Evolutionary conservation across 2,113 vertebrate genomes (phyloP), one percentile per base, ranked within the genome.

Genomic region (Phaethornis superciliosus): DNA sequence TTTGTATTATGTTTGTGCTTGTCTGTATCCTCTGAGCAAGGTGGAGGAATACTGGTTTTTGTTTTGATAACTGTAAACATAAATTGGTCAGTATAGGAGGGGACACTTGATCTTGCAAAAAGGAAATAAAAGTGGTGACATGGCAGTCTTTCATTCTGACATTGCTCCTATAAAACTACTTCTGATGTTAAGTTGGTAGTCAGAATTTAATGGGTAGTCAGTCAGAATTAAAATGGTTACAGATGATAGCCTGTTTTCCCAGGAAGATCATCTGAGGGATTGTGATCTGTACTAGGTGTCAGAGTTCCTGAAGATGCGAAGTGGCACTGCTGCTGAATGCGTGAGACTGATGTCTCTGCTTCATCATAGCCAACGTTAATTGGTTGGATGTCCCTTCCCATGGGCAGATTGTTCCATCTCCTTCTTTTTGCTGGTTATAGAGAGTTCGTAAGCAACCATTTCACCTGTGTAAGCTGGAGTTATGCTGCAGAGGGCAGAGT

Each of bases 361-460:
- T 63, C n/a, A 7, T 37, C 5, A 2, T 52, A 32, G 22, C 59
- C 8, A 4, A 0, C 22, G 12, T 42, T 40, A 26, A 12, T 3
- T 35, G 28, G 9, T 27, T 30, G 6, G 26, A 4, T 8, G 11
- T 56, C n/a, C 21, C 55, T 9, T 65, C 27, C 44, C 8, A 5
- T 3, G 44, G 62, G 27, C 33, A n/a, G 46, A 27, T 35, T 37
- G 32, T 82, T 70, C 30, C 37, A 49, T 23, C 62, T 62, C 26
- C 52, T 44, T 22, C 22, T 56, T 33, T 49, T 75, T 63, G 32
- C 62, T 64, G 19, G 6, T 54, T 70, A 16, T 13, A n/a, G n/a
- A 55, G 51, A 64, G 30, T 30, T 35, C 7, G 59, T 32, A 7
- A 62, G 40, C 32, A 47, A 35, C 20, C 22, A 54, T 12, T 33